phyloP scores from a whole-genome alignment of 2,113 vertebrate species.

The Podocnemis expansa region DNA sequence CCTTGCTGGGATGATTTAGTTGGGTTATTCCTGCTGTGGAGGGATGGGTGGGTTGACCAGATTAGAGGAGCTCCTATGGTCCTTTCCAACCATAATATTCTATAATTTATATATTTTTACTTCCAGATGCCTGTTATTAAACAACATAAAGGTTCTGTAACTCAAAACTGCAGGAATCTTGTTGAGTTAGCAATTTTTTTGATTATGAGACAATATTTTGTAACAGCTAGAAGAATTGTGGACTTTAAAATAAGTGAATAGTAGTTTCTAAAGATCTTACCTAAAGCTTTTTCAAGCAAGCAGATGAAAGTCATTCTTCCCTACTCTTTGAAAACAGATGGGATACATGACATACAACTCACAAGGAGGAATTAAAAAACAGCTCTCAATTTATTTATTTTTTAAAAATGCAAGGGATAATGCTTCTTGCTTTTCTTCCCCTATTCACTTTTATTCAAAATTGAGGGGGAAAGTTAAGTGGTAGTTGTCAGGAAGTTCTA shows the following conservation, averaged over 20 bases:
- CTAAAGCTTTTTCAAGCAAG: neutral
- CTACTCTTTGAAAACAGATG: neutral
- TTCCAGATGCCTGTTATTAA: neutral
- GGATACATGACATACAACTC: neutral
- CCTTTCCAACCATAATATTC: neutral
- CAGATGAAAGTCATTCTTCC: neutral
- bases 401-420: neutral
- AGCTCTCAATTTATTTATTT: neutral
- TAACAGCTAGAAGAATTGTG: neutral
- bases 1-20: too few species aligned
- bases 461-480: neutral
- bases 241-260: neutral
- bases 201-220: neutral
- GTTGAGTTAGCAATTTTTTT: neutral
- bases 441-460: neutral
- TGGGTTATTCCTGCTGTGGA: too few species aligned
- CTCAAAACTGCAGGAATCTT: neutral
- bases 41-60: too few species aligned
- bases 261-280: neutral
- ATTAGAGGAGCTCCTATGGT: too few species aligned
- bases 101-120: neutral
- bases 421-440: neutral
- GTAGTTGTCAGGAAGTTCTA: too few species aligned
- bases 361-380: neutral
- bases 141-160: too few species aligned